phyloP scores from a whole-genome alignment of 2,797 vertebrate genomes.

The Smutsia temminckii region DNA sequence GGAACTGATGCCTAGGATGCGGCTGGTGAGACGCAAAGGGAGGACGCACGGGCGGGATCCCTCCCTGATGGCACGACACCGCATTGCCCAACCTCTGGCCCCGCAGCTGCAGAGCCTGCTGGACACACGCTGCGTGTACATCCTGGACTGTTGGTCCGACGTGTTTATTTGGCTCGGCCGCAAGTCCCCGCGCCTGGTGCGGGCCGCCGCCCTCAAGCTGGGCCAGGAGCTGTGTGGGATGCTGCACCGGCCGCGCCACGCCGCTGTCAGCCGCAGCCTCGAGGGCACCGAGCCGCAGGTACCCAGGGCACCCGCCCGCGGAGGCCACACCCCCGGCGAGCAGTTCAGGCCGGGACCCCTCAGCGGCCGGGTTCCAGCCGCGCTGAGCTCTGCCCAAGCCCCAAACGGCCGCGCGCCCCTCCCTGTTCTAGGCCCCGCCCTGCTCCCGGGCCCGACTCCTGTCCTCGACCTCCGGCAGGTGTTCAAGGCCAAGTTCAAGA shows the following conservation, averaged over 20 bases:
- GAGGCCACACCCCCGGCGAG: background rate
- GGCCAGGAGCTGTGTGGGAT: constrained; percentile 97
- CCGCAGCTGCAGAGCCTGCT: constrained; percentile 93
- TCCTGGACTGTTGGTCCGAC: constrained; percentile 98
- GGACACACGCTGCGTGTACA: constrained; percentile 97
- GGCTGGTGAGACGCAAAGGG: constrained; percentile 88
- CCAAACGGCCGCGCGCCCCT: background rate
- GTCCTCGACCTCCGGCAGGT: constrained; percentile 83
- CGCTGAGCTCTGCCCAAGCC: background rate
- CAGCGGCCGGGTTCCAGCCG: no score
- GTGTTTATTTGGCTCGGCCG: constrained; percentile 99
- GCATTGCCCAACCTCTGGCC: background rate
- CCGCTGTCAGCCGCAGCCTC: constrained; percentile 94
- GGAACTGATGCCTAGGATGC: constrained; percentile 93
- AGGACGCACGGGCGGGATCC: fast-evolving
- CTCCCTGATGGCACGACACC: fast-evolving
- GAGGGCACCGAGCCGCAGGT: constrained; percentile 98
- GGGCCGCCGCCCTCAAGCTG: constrained; percentile 96
- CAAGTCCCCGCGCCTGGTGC: constrained; percentile 95
- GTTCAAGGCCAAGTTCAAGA: constrained; percentile 98
- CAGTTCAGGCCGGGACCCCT: background rate
- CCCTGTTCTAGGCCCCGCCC: no score
- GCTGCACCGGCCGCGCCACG: constrained; percentile 96
- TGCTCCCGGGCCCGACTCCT: fast-evolving
- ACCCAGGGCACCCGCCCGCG: fast-evolving